phyloP scores from a whole-genome alignment of 2,888 invertebrate species.

The Cryptus viduatorius region DNA sequence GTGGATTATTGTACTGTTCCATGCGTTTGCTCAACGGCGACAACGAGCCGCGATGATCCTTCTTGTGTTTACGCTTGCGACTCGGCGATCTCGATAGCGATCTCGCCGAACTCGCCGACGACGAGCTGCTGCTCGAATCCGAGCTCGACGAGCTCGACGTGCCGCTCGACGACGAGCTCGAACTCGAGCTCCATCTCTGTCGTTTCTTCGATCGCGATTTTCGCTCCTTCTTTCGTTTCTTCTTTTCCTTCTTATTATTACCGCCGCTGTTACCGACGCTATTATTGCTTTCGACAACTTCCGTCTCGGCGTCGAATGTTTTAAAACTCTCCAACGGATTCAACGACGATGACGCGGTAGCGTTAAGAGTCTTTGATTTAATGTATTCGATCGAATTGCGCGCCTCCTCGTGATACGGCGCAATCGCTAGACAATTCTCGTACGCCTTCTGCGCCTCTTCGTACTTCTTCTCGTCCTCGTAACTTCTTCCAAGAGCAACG shows the following conservation, averaged over 20 bases:
- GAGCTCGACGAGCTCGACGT: conserved; percentile 88
- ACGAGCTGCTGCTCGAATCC: conserved; percentile 87
- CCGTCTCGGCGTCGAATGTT: conserved; percentile 81
- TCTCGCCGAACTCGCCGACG: conserved; percentile 82
- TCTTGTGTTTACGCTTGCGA: conserved; percentile 86
- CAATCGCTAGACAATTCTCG: conserved; percentile 92
- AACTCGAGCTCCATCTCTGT: conserved; percentile 86
- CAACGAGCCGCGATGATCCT: conserved; percentile 89
- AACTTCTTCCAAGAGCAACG: conserved; percentile 94
- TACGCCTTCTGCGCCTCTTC: conserved; percentile 94
- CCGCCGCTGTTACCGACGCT: conserved; percentile 4
- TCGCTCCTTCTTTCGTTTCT: conserved; percentile 84
- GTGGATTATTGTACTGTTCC: conserved; percentile 92
- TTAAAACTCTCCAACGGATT: conserved; percentile 82
- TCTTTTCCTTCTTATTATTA: conserved; percentile 84
- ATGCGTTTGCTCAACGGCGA: conserved; percentile 94
- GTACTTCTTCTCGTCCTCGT: conserved; percentile 94
- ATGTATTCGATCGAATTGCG: conserved; percentile 93
- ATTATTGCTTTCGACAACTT: conserved; percentile 78
- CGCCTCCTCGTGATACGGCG: conserved; percentile 95
- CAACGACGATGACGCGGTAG: conserved; percentile 72
- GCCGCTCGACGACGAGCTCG: conserved; percentile 89
- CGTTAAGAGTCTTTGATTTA: conserved; percentile 88
- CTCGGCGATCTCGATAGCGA: conserved; percentile 82
- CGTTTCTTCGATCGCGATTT: conserved; percentile 84